Base-by-base conservation (phyloP, 2,888 invertebrate species). In the Melanargia galathea region DNA sequence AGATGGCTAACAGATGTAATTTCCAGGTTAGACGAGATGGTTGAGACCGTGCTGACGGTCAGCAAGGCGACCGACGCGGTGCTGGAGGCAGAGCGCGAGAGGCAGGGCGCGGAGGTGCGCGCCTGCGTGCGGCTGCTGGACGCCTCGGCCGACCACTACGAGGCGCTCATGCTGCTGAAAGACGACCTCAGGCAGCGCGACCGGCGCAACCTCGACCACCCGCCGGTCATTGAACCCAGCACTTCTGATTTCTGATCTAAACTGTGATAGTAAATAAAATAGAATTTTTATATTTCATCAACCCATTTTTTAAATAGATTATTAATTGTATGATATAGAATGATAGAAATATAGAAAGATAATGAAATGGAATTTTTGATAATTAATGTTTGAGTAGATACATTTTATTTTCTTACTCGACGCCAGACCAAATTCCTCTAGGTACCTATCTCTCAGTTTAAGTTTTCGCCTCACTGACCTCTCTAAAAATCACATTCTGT, bases 111-210 rank as follows among this genome's bases (percentile, higher is more conserved):
- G 0, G 82, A 87, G 0, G 74, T 84, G 60, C 77, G 76, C 30
- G 79, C 80, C 6, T 90, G 87, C 61, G 79, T 83, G 40, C 74
- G 84, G 2, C 77, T 91, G 16, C 75, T 91, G 4, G 87, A 90
- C 46, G 77, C 83, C 0, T 87, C 90, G 0, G 73, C 79, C 0
- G 87, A 87, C 6, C 87, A 90, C 67, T 91, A 90, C 65, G 91
- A 91, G 71, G 78, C 84, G 64, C 76, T 91, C 8, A 76, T 81
- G 56, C 76, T 90, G 16, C 72, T 90, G 8, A 76, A 81, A 0
- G 85, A 88, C 45, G 89, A 89, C 52, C 76, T 91, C 1, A 76
- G 80, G 2, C 75, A 74, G 62, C 73, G 80, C 11, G 78, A 82
- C 2, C 72, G 68, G 26, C 46, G 69, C 8, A 73, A 66, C 51